A percentile compares a stretch with the other conserved stretches of the same genome.
Evolutionary conservation across 2,888 invertebrate genomes (phyloP).

Genomic region (Campaea margaritaria): DNA sequence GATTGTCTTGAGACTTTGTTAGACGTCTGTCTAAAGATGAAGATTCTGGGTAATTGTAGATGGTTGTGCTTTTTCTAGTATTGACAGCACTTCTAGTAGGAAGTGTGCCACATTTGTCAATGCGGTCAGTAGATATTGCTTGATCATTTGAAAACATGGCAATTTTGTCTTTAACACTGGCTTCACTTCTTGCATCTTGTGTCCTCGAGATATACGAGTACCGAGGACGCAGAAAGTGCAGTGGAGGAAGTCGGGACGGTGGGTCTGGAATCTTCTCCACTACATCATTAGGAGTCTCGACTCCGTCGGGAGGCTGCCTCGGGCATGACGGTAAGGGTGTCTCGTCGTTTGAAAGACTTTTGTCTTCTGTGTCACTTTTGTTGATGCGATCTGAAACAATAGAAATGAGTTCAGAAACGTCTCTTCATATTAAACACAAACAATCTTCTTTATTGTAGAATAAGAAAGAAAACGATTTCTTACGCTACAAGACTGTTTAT

Average conservation of each 20-base stretch:
- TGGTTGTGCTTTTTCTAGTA: conserved; percentile 65
- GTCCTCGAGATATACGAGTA: conserved; percentile 83
- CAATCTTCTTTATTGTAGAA: no score
- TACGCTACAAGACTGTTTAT: not conserved
- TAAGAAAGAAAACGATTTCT: no score
- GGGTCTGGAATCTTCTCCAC: conserved; percentile 84
- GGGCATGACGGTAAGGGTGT: conserved; percentile 85
- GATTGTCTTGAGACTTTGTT: conserved; percentile 80
- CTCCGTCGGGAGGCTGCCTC: conserved; percentile 92
- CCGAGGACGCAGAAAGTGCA: conserved; percentile 61
- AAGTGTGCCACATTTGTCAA: conserved; percentile 77
- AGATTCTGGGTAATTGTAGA: conserved; percentile 67
- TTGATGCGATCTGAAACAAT: conserved; percentile 74
- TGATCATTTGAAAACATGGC: conserved; percentile 91
- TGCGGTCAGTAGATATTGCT: conserved; percentile 67
- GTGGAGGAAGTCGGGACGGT: conserved; percentile 69
- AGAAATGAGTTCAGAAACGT: not conserved
- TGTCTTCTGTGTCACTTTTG: conserved; percentile 79
- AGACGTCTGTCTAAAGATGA: conserved; percentile 75
- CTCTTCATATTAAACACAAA: not conserved
- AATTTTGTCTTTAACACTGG: conserved; percentile 93
- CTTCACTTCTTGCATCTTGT: conserved; percentile 92
- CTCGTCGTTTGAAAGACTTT: conserved; percentile 80
- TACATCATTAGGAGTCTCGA: conserved; percentile 90
- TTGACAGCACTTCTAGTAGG: conserved; percentile 63